Evolutionary conservation across 1,140 invertebrate species (phyloP), one percentile per base, ranked within the genome.

Genomic region (Cotesia glomerata): DNA sequence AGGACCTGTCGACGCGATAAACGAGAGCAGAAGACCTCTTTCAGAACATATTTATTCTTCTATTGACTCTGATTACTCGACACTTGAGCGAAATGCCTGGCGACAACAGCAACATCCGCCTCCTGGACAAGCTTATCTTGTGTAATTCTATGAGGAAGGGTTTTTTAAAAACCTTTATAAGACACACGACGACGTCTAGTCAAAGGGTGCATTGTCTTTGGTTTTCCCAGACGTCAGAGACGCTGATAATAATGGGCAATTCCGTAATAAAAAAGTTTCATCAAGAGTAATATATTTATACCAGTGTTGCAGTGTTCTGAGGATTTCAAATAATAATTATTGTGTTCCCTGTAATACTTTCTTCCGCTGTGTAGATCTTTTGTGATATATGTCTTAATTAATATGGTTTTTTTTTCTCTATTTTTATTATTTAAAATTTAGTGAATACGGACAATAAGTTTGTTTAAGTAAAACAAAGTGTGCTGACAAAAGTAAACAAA

Each of bases 41-140:
- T 94, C 93, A 69, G 94, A 95, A 86, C 94, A 95, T 85, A 95
- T 95, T 78, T 95, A 95, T 82, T 95, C 93, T 35, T 94, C 93
- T 77, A 95, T 95, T 84, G 94, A 95, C 84, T 94, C 93, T 70
- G 94, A 95, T 82, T 95, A 95, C 78, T 90, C 90, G 72, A 90
- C 89, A 34, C 79, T 90, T 13, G 88, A 90, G 80, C 84, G 87
- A 75, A 88, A 85, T 66, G 83, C 84, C 64, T 86, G 88, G 87
- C 81, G 86, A 70, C 79, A 85, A 59, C 86, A 75, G 75, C 85
- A 79, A 69, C 78, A 78, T 62, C 74, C 83, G 14, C 86, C 84
- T 61, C 86, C 87, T 74, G 89, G 88, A 36, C 89, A 90, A 79
- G 89, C 89, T 73, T 90, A 90, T 80, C 87, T 90, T 79, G 89